These are phyloP conservation scores for Falco punctatus DNA, from an alignment of 2,113 vertebrate species.

Conservation along the genomic window DNA sequence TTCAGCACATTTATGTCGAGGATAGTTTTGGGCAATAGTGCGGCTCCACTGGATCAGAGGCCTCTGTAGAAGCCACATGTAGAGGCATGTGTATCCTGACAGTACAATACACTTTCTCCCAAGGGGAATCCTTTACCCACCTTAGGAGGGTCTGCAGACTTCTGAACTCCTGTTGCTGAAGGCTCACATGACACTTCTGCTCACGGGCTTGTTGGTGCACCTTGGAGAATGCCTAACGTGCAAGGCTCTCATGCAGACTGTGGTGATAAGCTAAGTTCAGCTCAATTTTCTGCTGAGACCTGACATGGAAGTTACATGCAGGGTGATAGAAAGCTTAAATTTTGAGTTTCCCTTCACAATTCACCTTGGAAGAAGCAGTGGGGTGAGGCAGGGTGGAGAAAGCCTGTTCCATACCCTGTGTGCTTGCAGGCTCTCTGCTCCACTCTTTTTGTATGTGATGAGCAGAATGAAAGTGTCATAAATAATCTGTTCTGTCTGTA, in stretches of 20 bases:
- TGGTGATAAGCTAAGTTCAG: neutral
- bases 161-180: neutral
- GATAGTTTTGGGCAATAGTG: neutral
- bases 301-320: neutral
- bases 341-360: neutral
- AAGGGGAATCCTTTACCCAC: neutral
- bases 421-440: neutral
- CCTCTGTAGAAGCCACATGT: neutral
- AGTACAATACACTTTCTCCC: neutral
- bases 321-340: neutral
- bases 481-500: neutral
- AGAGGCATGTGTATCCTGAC: neutral
- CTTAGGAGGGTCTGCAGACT: neutral
- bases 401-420: neutral
- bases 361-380: neutral
- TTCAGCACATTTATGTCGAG: neutral
- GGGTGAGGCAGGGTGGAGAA: neutral
- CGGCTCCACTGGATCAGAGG: neutral
- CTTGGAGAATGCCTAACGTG: neutral
- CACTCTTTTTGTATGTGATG: neutral
- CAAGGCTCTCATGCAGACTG: neutral
- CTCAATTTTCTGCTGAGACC: neutral
- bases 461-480: neutral
- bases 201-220: neutral
- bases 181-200: fast-evolving